Base-by-base conservation (phyloP, 2,888 invertebrate genomes). In the Cybosia mesomella region DNA sequence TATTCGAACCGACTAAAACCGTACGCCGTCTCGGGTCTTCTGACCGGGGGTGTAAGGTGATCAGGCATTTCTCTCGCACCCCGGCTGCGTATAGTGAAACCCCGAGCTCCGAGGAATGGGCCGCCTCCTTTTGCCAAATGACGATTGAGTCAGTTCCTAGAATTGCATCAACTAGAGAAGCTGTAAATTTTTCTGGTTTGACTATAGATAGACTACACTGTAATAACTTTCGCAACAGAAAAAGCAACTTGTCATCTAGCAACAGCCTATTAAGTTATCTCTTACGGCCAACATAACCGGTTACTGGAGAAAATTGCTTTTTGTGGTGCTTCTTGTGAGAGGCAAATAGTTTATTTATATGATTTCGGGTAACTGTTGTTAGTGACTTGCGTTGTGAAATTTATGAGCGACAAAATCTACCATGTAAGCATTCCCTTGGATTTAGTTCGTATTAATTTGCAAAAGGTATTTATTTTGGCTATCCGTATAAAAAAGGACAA, bases 301-400 rank as follows among this genome's bases (percentile, higher is more conserved):
- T 54, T 28, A 28, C 49, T 58, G 58, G 64, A 67, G 63, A 66
- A 66, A 65, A 73, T 75, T 63, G 36, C 68, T 79, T 78, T 74
- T 74, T 65, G 74, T 58, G 58, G 65, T 54, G 71, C 71, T 64
- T 62, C 72, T 68, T 68, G 61, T 28, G 53, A 36, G 39, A 58
- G 54, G 58, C 63, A 67, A 63, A 67, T 67, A 59, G 63, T 59
- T 67, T 67, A 67, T 67, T 67, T 67, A 64, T 64, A 58, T 49
- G 58, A 39, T 58, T 32, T 58, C 58, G 21, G 18, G 28, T 9
- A 58, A 43, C 55, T 34, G 34, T 54, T 60, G 64, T 54, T 55
- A 39, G 54, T 55, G 59, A 54, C 34, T 64, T 60, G 39, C 18
- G 8, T 54, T 64, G 63, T 32, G 21, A 63, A 54, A 63, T 67